Base-by-base conservation (phyloP, 1,140 invertebrate genomes). In the Platorchestia sp. region DNA sequence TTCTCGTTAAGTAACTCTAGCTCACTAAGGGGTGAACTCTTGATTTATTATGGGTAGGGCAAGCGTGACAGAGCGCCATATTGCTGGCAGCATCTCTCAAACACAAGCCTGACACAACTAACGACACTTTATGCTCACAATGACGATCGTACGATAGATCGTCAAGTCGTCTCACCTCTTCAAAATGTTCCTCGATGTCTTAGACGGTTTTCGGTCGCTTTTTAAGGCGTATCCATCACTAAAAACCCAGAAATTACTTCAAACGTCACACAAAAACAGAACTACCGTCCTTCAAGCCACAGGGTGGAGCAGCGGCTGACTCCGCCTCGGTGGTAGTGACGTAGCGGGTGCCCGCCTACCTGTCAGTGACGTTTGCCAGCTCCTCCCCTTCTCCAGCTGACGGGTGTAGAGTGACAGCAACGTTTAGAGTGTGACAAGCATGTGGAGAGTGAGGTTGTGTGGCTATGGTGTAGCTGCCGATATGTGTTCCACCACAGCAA, bases 351-450 rank as follows among this genome's bases (percentile, higher is more conserved):
- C 53, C 96, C 95, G 95, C 96, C 96, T 93, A 95, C 95, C 95
- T 95, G 96, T 96, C 95, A 95, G 96, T 96, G 95, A 95, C 95
- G 95, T 96, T 95, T n/a, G 95, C 44, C 45, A 96, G 95, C 95
- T 95, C 95, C 96, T 95, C 95, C 96, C 95, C 86, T 95, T 95
- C 51, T 95, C 96, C 96, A 96, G 96, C 96, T 96, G 96, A 96
- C 96, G 96, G 96, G 95, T 96, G 95, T 95, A 96, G 96, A 96
- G 95, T 95, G 96, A 96, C 96, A 96, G 96, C 95, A 96, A 96
- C 96, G 96, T 96, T 96, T 96, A 96, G 96, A 96, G 96, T 96
- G 96, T 96, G 96, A 96, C 96, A 96, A 96, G 96, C 95, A 95
- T 95, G 96, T 96, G 96, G 90, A 96, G 96, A 95, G 96, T 95